phyloP scores from a whole-genome alignment of 2,113 vertebrate genomes.

The Nymphicus hollandicus region DNA sequence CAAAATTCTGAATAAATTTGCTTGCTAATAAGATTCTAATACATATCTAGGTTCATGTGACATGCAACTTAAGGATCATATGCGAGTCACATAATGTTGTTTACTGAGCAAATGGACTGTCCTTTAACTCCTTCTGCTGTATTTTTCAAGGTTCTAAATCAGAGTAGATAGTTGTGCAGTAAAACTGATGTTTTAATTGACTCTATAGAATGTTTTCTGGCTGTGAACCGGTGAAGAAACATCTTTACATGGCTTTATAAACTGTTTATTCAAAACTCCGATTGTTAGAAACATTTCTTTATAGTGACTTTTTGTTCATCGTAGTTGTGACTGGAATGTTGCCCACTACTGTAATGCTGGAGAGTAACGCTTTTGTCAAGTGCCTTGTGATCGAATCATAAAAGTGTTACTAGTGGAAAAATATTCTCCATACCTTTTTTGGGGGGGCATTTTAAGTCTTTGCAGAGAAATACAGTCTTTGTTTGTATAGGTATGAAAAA shows the following conservation, averaged over 20 bases:
- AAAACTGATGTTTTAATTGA: not conserved
- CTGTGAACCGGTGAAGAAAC: not conserved
- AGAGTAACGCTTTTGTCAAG: not conserved
- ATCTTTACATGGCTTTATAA: not conserved
- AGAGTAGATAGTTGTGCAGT: not conserved
- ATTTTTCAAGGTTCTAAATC: not conserved
- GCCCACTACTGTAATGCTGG: not conserved
- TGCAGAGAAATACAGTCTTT: not conserved
- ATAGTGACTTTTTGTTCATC: not conserved
- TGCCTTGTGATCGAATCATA: not conserved
- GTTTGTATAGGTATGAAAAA: not conserved
- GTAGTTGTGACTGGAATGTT: slow-evolving; percentile 16
- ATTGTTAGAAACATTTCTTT: not conserved
- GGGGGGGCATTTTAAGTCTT: not conserved
- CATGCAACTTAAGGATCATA: not conserved
- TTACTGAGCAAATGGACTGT: not conserved
- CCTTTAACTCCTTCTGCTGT: not conserved
- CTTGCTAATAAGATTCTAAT: not conserved
- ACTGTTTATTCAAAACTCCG: not conserved
- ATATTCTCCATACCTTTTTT: not conserved
- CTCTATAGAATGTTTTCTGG: not conserved
- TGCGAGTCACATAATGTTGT: not conserved
- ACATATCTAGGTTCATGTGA: not conserved
- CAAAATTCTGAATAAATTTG: not conserved
- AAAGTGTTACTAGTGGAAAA: not conserved